phyloP scores from a whole-genome alignment of 2,888 invertebrate species.

The Cephus pulcher region DNA sequence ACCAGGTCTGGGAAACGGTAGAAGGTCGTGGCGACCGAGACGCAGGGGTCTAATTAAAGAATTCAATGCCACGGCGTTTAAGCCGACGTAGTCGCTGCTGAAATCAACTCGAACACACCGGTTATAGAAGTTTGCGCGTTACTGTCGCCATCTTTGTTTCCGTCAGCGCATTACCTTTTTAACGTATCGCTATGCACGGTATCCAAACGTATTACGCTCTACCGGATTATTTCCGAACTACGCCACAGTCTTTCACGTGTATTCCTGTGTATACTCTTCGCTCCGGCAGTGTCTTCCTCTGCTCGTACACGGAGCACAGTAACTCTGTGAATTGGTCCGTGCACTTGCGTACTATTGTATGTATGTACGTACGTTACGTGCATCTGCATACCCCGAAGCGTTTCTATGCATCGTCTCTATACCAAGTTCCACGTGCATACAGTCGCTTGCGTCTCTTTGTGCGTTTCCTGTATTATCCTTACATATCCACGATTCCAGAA shows the following conservation, averaged over 20 bases:
- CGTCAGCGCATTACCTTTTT: neutral
- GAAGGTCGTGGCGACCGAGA: neutral
- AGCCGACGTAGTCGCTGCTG: neutral
- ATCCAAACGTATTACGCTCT: neutral
- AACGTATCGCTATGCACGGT: neutral
- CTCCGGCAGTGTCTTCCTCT: neutral
- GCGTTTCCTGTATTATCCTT: neutral
- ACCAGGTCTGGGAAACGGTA: neutral
- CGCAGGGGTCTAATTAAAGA: slow-evolving; percentile 43
- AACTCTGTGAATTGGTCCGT: neutral
- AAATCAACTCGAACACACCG: neutral
- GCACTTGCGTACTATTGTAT: neutral
- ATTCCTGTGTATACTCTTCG: neutral
- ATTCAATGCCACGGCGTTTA: slow-evolving; percentile 39
- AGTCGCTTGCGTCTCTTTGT: neutral
- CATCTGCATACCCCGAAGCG: neutral
- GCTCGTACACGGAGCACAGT: neutral
- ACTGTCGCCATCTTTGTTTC: neutral
- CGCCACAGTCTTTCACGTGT: neutral
- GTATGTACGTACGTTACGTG: neutral
- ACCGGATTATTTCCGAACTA: neutral
- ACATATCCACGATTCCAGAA: neutral
- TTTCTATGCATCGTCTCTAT: neutral
- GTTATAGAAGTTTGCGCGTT: neutral
- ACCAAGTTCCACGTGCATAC: neutral